Evolutionary conservation across 2,113 vertebrate genomes (phyloP).

Genomic region (Salminus brasiliensis): DNA sequence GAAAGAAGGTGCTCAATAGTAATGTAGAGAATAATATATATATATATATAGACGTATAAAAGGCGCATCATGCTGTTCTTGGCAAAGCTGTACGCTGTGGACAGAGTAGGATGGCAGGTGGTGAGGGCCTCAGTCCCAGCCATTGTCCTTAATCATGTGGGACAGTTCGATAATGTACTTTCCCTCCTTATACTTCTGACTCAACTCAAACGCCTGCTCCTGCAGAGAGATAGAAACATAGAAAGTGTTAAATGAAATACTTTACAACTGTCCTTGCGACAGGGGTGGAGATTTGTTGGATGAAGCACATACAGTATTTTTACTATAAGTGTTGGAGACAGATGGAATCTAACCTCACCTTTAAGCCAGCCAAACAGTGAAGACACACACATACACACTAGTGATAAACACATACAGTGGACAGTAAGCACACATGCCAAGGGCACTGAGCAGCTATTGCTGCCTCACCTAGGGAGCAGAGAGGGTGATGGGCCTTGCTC

Average conservation of each 20-base stretch:
- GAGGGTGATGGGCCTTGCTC: too few relatives aligned
- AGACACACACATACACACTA: too few relatives aligned
- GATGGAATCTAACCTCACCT: too few relatives aligned
- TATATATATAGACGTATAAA: constrained; percentile 55
- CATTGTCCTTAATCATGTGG: constrained; percentile 99
- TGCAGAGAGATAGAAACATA: constrained; percentile 60
- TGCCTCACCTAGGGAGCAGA: too few relatives aligned
- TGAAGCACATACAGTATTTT: too few relatives aligned
- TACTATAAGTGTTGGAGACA: too few relatives aligned
- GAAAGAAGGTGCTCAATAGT: constrained; percentile 44
- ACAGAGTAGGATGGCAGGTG: constrained; percentile 65
- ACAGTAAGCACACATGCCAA: too few relatives aligned
- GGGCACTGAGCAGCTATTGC: too few relatives aligned
- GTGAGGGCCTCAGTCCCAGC: constrained; percentile 87
- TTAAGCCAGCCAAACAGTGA: too few relatives aligned
- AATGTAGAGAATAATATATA: constrained; percentile 20
- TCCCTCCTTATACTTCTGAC: constrained; percentile 99
- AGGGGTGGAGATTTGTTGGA: too few relatives aligned
- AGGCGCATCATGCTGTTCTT: constrained; percentile 73
- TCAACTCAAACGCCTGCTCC: constrained; percentile 98
- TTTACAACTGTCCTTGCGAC: neutral
- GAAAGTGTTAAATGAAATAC: neutral
- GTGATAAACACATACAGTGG: too few relatives aligned
- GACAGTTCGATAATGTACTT: constrained; percentile 99
- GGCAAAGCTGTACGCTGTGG: constrained; percentile 67